Evolutionary conservation across 2,888 invertebrate species (phyloP).

Genomic region (Synergus gifuensis): DNA sequence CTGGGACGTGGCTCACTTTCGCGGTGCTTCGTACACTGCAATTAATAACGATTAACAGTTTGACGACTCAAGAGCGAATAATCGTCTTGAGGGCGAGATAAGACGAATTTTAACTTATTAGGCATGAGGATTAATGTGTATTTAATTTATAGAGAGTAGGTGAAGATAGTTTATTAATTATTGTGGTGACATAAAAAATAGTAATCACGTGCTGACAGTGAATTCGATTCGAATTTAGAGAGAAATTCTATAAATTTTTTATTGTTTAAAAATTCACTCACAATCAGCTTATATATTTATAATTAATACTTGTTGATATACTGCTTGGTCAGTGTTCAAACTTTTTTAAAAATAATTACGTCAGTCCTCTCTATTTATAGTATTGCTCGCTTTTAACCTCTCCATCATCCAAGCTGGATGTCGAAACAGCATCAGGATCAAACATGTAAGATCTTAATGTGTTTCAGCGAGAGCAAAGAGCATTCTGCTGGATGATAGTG

Average conservation of each 20-base stretch:
- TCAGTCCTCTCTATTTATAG: conserved; percentile 25
- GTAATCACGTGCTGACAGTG: no score
- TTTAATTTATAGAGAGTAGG: background rate
- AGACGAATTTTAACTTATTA: background rate
- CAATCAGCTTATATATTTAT: no score
- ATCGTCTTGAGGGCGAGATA: background rate
- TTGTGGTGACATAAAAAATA: background rate
- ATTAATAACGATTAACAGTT: conserved; percentile 61
- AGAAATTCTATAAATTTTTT: no score
- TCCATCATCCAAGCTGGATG: conserved; percentile 45
- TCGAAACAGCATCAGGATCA: conserved; percentile 53
- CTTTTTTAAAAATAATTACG: background rate
- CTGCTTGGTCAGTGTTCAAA: background rate
- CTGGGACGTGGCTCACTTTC: conserved; percentile 38
- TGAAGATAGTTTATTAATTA: background rate
- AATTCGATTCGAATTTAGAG: no score
- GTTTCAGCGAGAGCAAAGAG: conserved; percentile 48
- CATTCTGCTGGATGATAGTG: conserved; percentile 25
- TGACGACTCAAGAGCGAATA: conserved; percentile 48
- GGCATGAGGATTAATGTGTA: background rate
- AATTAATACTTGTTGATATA: background rate
- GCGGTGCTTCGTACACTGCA: conserved; percentile 53
- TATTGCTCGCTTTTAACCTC: conserved; percentile 30
- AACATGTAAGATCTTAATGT: conserved; percentile 60
- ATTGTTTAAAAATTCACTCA: no score